phyloP scores from a whole-genome alignment of 2,113 vertebrate genomes.

The Choloepus hoffmanni region DNA sequence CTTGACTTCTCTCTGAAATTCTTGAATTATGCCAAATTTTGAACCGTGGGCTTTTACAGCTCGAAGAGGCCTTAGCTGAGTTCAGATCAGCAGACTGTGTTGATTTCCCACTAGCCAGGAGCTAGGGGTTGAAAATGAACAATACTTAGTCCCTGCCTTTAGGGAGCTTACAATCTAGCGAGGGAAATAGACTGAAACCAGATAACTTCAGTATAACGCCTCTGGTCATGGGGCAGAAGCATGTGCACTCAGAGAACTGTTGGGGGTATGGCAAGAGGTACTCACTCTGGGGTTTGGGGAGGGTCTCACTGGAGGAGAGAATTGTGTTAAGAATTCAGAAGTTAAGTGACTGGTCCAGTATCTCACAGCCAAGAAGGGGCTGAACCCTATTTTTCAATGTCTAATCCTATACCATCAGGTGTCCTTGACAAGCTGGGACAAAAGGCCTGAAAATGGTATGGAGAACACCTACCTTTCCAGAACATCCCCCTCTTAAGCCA shows the following conservation, averaged over 20 bases:
- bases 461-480: background rate
- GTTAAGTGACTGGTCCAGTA: background rate
- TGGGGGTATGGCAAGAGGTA: background rate
- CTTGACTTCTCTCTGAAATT: slow-evolving; percentile 43
- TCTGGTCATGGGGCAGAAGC: background rate
- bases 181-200: background rate
- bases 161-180: background rate
- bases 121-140: background rate
- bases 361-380: background rate
- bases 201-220: background rate
- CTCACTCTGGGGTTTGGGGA: background rate
- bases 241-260: background rate
- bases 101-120: background rate
- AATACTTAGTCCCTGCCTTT: background rate
- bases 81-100: background rate
- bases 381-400: background rate
- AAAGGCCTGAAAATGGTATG: background rate
- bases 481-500: background rate
- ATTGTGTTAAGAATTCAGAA: background rate
- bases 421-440: background rate
- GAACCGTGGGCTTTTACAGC: background rate
- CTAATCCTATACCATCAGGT: background rate
- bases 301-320: background rate
- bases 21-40: background rate
- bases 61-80: background rate